Evolutionary conservation across 35 echinoderm and acorn worm species (phyloP).

Genomic region (Holothuria glaberrima): DNA sequence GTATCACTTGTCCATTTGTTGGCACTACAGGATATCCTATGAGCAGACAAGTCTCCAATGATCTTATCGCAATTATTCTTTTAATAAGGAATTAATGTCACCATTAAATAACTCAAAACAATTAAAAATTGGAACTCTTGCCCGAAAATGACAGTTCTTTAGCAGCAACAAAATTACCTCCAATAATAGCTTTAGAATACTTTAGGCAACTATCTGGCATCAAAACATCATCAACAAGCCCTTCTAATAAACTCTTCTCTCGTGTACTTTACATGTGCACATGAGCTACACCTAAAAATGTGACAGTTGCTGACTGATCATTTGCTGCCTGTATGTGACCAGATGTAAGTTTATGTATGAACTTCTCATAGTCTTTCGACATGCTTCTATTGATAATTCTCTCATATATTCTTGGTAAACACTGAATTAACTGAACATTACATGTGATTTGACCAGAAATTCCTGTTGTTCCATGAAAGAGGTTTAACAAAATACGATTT

Average conservation of each 20-base stretch:
- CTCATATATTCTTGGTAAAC: neutral
- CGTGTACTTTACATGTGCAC: neutral
- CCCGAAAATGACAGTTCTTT: neutral
- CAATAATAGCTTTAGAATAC: conserved; percentile 26
- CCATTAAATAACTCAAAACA: conserved; percentile 11
- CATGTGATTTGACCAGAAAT: conserved; percentile 15
- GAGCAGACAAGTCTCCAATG: neutral
- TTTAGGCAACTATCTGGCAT: conserved; percentile 2
- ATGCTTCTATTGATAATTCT: neutral
- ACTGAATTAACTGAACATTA: neutral
- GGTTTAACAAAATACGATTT: conserved; percentile 15
- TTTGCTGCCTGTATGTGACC: conserved; percentile 2
- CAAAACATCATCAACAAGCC: conserved; percentile 9
- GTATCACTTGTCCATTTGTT: neutral
- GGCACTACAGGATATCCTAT: conserved; percentile 3
- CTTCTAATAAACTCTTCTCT: neutral
- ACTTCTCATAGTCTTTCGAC: conserved; percentile 13
- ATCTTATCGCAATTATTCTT: neutral
- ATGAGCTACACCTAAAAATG: conserved; percentile 21
- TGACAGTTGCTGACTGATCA: conserved; percentile 6
- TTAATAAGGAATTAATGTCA: conserved; percentile 2
- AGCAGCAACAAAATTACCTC: neutral
- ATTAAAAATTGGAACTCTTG: conserved; percentile 35
- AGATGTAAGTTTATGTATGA: conserved; percentile 4
- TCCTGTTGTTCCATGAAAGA: conserved; percentile 45